Conservation (phyloP, 1,140 invertebrate genomes). For the Steinernema feltiae region DNA sequence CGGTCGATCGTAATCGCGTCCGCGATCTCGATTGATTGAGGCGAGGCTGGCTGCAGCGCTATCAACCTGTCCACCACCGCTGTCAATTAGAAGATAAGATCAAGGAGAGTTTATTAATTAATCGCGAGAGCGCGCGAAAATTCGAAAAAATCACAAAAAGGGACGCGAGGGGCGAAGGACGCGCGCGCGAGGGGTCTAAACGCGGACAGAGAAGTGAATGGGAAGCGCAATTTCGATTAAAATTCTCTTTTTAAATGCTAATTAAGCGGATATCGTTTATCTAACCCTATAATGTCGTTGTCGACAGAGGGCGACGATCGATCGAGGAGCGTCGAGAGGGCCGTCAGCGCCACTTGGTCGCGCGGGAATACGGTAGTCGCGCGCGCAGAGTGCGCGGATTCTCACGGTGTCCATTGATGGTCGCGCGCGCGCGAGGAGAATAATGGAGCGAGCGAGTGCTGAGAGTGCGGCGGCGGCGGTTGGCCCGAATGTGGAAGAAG, state of each 20-base stretch:
- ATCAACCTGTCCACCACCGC: not conserved
- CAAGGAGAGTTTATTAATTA: not conserved
- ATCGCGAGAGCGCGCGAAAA: not conserved
- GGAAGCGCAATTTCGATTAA: conserved; percentile 1
- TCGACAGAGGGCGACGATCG: not conserved
- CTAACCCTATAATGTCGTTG: conserved; percentile 5
- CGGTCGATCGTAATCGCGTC: not conserved
- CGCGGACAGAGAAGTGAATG: not conserved
- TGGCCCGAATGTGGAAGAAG: not conserved
- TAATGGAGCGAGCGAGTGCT: not conserved
- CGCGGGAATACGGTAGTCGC: not conserved
- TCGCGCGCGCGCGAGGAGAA: not conserved
- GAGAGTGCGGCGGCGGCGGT: conserved; percentile 2
- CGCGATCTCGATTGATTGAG: not conserved
- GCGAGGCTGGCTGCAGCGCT: not conserved
- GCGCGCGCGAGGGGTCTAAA: not conserved
- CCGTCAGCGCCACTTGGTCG: not conserved
- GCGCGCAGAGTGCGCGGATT: not conserved
- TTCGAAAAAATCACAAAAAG: not conserved
- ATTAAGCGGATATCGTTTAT: conserved; percentile 15
- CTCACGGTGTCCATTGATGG: conserved; percentile 7
- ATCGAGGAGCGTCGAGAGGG: not conserved
- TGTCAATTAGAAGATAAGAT: not conserved
- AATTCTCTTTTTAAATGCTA: conserved; percentile 14
- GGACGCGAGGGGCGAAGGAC: no score